phyloP scores from a whole-genome alignment of 2,888 invertebrate genomes.

The Ophion costatus region DNA sequence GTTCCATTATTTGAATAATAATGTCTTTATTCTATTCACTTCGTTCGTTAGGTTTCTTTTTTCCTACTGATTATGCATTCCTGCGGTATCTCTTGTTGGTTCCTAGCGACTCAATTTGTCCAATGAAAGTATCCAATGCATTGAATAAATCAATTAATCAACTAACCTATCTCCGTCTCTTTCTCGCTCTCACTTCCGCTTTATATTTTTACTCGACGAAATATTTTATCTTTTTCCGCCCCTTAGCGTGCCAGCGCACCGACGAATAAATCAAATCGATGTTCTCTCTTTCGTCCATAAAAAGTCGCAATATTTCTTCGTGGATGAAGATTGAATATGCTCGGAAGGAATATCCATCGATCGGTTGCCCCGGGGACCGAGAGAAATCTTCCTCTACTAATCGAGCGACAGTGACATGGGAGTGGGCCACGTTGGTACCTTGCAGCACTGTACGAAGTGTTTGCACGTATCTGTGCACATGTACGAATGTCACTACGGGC shows the following conservation, averaged over 20 bases:
- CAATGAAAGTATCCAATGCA: not conserved
- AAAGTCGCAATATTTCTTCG: not conserved
- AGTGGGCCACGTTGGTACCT: not conserved
- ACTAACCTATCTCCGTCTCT: not conserved
- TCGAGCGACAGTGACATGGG: constrained; percentile 5
- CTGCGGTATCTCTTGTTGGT: not conserved
- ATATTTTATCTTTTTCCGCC: not conserved
- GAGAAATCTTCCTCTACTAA: constrained; percentile 10
- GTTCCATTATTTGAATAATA: not conserved
- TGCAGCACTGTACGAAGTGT: not conserved
- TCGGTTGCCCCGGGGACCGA: constrained; percentile 1
- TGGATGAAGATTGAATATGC: not conserved
- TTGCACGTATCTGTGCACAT: not conserved
- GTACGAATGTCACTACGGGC: not conserved
- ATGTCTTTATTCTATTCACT: not conserved
- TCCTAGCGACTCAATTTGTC: not conserved
- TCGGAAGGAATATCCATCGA: not conserved
- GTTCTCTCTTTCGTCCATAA: not conserved
- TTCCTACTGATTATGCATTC: not conserved
- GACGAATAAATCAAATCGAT: not conserved
- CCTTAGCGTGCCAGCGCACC: not conserved
- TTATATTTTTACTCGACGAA: not conserved
- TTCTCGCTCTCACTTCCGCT: not conserved
- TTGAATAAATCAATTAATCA: not conserved
- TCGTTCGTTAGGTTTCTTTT: not conserved